Evolutionary conservation across 2,888 invertebrate genomes (phyloP).

Genomic region (Melanostoma mellinum): DNA sequence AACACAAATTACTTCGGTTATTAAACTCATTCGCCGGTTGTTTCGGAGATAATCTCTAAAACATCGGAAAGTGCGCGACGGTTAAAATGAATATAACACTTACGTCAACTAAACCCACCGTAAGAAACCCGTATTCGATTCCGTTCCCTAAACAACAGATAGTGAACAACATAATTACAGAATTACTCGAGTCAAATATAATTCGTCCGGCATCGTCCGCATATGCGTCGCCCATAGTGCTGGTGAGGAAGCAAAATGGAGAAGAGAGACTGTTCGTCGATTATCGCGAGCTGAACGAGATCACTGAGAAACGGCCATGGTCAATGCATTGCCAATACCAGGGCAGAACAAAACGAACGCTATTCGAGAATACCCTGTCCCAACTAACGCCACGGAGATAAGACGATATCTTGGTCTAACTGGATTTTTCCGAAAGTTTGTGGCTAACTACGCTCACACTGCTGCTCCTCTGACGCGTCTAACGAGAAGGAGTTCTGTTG

Average conservation of each 20-base stretch:
- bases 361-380: constrained; percentile 72
- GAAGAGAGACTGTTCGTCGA: constrained; percentile 68
- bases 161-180: constrained; percentile 37
- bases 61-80: constrained; percentile 43
- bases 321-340: constrained; percentile 74
- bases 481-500: constrained; percentile 60
- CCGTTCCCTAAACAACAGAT: constrained; percentile 35
- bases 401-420: constrained; percentile 77
- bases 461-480: constrained; percentile 74
- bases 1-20: constrained; percentile 3
- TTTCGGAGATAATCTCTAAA: constrained; percentile 37
- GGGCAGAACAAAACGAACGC: constrained; percentile 74
- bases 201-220: constrained; percentile 57
- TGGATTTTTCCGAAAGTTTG: constrained; percentile 76
- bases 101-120: constrained; percentile 33
- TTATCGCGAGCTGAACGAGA: constrained; percentile 52
- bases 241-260: constrained; percentile 69
- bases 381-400: constrained; percentile 74
- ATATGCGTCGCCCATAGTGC: constrained; percentile 68
- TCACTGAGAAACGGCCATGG: constrained; percentile 60
- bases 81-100: constrained; percentile 51
- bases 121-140: constrained; percentile 31
- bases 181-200: constrained; percentile 45
- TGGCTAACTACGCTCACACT: constrained; percentile 72
- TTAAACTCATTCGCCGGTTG: constrained; percentile 33